phyloP scores from a whole-genome alignment of 2,888 invertebrate species.

The Melanchra persicariae region DNA sequence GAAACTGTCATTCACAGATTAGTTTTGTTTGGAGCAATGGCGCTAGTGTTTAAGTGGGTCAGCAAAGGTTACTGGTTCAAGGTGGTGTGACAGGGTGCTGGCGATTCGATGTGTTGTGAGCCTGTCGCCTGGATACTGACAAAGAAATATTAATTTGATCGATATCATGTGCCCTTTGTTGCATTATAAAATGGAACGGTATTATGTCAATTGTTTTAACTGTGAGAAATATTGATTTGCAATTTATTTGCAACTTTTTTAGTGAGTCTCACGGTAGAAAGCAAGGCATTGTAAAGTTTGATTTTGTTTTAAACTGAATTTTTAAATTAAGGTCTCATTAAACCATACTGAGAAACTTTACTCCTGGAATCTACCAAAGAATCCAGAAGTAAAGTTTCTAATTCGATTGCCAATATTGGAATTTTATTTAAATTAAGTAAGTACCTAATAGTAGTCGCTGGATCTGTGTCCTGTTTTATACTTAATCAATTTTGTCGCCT shows the following conservation, averaged over 20 bases:
- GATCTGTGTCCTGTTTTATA: not conserved
- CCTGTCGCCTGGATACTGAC: constrained; percentile 60
- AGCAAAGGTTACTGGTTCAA: constrained; percentile 66
- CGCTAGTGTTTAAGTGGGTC: constrained; percentile 58
- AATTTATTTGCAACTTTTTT: no score
- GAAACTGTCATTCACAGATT: constrained; percentile 60
- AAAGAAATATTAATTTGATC: constrained; percentile 57
- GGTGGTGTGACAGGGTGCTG: constrained; percentile 32
- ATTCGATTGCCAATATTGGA: not conserved
- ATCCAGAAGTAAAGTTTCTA: not conserved
- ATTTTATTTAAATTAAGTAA: not conserved
- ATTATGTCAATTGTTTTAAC: constrained; percentile 9
- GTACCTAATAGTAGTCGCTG: no score
- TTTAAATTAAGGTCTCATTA: not conserved
- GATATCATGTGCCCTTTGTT: constrained; percentile 48
- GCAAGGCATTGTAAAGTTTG: not conserved
- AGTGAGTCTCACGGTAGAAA: no score
- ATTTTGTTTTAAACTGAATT: not conserved
- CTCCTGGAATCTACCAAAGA: no score
- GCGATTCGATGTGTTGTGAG: constrained; percentile 56
- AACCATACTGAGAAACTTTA: not conserved
- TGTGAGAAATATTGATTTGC: no score
- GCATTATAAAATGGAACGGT: constrained; percentile 26
- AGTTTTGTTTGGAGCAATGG: constrained; percentile 56
- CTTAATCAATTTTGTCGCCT: no score